Evolutionary conservation across 2,888 invertebrate species (phyloP).

Genomic region (Epistrophella euchroma): DNA sequence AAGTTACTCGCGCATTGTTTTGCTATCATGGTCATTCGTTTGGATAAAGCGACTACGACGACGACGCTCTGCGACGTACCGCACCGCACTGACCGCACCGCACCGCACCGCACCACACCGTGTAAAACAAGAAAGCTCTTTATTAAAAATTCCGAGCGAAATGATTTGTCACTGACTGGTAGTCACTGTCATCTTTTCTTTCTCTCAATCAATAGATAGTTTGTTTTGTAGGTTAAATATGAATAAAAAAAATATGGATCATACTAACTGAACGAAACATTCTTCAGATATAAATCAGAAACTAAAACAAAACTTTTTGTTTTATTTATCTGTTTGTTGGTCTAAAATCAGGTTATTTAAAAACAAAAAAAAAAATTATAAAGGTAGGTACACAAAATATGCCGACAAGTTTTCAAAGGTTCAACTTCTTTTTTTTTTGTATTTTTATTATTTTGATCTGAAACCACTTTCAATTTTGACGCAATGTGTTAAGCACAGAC

Average conservation of each 20-base stretch:
- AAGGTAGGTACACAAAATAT: constrained; percentile 12
- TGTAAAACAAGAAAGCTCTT: constrained; percentile 29
- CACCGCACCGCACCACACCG: background rate
- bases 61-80: background rate
- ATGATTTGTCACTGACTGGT: background rate
- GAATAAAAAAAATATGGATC: background rate
- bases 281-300: background rate
- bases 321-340: background rate
- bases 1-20: constrained; percentile 44
- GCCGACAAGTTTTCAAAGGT: constrained; percentile 11
- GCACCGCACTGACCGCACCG: too few relatives aligned
- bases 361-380: constrained; percentile 7
- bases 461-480: constrained; percentile 71
- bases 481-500: constrained; percentile 46
- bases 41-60: background rate
- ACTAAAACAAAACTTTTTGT: background rate
- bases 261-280: constrained; percentile 26
- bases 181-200: constrained; percentile 4
- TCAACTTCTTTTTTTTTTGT: constrained; percentile 42
- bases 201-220: too few relatives aligned
- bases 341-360: constrained; percentile 21
- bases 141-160: background rate
- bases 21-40: constrained; percentile 7
- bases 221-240: background rate
- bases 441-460: constrained; percentile 11